A percentile compares a stretch with the other conserved stretches of the same genome.
phyloP scores from a whole-genome alignment of 2,797 vertebrate species.

The Anisognathus igniventris region DNA sequence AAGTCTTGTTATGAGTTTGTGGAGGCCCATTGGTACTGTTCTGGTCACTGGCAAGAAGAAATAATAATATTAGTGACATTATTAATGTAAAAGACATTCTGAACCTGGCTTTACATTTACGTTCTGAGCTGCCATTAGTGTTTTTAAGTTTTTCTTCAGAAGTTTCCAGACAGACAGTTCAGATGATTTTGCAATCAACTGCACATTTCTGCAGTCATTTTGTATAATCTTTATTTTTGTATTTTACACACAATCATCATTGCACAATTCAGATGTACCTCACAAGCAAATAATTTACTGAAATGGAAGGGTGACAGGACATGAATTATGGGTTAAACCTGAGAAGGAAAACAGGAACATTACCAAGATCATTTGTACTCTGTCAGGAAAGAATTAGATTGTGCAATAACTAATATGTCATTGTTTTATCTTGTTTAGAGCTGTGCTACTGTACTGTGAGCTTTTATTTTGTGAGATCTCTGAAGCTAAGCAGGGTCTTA shows the following conservation, averaged over 20 bases:
- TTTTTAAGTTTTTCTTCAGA: background rate
- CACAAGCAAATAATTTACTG: background rate
- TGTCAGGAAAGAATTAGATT: background rate
- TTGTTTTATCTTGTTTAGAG: conserved; percentile 59
- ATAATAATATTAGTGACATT: background rate
- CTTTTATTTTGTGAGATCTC: conserved; percentile 53
- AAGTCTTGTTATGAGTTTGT: background rate
- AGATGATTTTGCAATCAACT: background rate
- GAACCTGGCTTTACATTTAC: background rate
- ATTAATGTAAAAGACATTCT: background rate
- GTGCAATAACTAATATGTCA: conserved; percentile 31
- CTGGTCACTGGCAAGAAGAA: background rate
- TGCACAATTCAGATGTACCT: background rate
- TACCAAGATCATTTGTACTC: background rate
- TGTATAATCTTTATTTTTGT: background rate
- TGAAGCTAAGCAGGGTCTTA: conserved; percentile 63
- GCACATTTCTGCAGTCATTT: background rate
- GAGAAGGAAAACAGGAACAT: background rate
- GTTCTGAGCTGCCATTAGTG: background rate
- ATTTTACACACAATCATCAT: background rate
- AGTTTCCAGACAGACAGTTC: background rate
- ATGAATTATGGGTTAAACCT: background rate
- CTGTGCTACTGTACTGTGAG: conserved; percentile 47
- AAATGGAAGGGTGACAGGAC: background rate
- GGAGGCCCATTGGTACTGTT: background rate